phyloP scores from a whole-genome alignment of 53 echinoderm and acorn worm species.

The Mesocentrotus franciscanus region DNA sequence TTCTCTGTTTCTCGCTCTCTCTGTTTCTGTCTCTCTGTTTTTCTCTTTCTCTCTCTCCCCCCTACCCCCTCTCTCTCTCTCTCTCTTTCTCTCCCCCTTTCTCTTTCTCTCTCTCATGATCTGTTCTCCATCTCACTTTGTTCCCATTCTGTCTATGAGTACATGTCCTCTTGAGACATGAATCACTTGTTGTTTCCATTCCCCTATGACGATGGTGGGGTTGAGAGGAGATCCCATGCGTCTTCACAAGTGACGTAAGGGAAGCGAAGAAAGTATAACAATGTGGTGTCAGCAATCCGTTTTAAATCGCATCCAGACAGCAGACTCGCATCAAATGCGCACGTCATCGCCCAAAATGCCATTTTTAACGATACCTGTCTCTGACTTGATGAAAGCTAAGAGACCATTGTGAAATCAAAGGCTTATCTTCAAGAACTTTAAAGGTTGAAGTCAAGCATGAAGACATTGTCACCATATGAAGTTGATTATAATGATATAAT shows the following conservation, averaged over 20 bases:
- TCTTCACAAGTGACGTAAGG: constrained; percentile 7
- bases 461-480: neutral
- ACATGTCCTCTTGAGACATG: constrained; percentile 10
- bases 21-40: neutral
- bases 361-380: constrained; percentile 35
- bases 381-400: neutral
- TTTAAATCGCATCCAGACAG: constrained; percentile 30
- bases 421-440: neutral
- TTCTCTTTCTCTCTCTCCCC: neutral
- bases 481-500: no score
- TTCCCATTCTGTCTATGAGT: constrained; percentile 13
- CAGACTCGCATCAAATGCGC: neutral
- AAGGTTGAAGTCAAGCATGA: neutral
- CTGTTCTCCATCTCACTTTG: constrained; percentile 18
- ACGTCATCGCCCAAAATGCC: neutral
- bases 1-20: neutral
- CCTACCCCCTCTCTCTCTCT: neutral
- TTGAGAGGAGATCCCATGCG: neutral
- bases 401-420: neutral
- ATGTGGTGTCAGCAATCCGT: constrained; percentile 27
- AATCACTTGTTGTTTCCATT: constrained; percentile 18
- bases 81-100: neutral
- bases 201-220: neutral
- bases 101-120: neutral
- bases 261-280: constrained; percentile 37